Evolutionary conservation across 2,113 vertebrate species (phyloP).

Genomic region (Hiodon alosoides): DNA sequence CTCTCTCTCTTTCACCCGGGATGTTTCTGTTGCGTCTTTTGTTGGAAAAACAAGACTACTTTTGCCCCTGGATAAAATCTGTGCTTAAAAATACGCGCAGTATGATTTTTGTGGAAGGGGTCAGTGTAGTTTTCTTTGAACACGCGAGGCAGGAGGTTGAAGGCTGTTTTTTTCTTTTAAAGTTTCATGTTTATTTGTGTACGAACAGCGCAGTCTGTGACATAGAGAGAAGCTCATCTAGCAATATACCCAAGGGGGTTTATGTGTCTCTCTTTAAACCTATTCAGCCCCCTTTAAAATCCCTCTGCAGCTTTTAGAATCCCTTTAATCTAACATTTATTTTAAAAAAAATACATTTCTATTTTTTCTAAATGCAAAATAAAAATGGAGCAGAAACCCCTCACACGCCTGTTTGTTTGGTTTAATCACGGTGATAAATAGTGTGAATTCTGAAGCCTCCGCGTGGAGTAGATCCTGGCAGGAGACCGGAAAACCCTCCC

Average conservation of each 20-base stretch:
- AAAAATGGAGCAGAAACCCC: conserved; percentile 10
- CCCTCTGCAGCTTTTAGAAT: background rate
- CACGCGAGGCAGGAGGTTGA: background rate
- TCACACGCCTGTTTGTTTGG: conserved; percentile 30
- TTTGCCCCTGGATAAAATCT: conserved; percentile 1
- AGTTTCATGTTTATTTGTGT: conserved; percentile 45
- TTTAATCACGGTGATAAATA: conserved; percentile 22
- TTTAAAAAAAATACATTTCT: background rate
- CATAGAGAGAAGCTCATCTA: background rate
- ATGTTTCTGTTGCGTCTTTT: background rate
- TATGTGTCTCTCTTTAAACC: background rate
- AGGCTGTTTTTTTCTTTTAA: background rate
- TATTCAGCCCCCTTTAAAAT: background rate
- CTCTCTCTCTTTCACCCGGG: no score
- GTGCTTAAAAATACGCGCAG: background rate
- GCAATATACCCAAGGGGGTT: background rate
- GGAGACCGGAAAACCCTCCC: conserved; percentile 10
- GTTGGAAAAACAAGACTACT: background rate
- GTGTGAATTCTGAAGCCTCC: conserved; percentile 13
- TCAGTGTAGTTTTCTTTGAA: background rate
- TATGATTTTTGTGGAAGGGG: background rate
- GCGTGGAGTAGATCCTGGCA: conserved; percentile 21
- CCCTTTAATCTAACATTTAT: conserved; percentile 2
- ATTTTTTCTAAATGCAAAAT: conserved; percentile 5
- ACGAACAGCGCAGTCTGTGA: conserved; percentile 47